phyloP scores from a whole-genome alignment of 1,140 invertebrate genomes.

The Acyrthosiphon pisum region DNA sequence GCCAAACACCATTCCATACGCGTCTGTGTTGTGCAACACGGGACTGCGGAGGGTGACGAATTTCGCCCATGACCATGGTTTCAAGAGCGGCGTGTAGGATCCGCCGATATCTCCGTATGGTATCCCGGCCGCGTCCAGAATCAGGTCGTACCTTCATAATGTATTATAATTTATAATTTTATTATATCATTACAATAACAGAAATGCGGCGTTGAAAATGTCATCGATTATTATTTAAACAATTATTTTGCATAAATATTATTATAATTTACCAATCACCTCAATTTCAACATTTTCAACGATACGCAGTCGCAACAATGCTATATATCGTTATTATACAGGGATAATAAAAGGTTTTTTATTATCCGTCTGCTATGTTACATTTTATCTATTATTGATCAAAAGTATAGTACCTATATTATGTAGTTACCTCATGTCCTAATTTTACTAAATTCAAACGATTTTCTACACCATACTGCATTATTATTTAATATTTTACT shows the following conservation, averaged over 20 bases:
- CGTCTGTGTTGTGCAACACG: constrained; percentile 80
- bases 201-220: background rate
- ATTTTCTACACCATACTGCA: background rate
- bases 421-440: background rate
- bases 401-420: background rate
- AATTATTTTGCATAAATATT: background rate
- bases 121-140: constrained; percentile 83
- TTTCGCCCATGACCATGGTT: constrained; percentile 74
- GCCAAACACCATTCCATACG: constrained; percentile 75
- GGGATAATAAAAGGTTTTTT: no score
- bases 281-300: background rate
- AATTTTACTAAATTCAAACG: background rate
- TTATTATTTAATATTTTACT: background rate
- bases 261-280: no score
- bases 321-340: no score
- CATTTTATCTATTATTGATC: background rate
- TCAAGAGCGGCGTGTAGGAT: constrained; percentile 64
- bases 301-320: no score
- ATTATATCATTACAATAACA: background rate
- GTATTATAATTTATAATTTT: no score
- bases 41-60: constrained; percentile 87
- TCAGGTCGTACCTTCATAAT: constrained; percentile 76
- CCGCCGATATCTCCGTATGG: constrained; percentile 68
- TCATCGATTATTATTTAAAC: background rate
- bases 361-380: no score